These are phyloP conservation scores for Donacobius atricapilla DNA, from an alignment of 2,113 vertebrate species.

Conservation along the genomic window DNA sequence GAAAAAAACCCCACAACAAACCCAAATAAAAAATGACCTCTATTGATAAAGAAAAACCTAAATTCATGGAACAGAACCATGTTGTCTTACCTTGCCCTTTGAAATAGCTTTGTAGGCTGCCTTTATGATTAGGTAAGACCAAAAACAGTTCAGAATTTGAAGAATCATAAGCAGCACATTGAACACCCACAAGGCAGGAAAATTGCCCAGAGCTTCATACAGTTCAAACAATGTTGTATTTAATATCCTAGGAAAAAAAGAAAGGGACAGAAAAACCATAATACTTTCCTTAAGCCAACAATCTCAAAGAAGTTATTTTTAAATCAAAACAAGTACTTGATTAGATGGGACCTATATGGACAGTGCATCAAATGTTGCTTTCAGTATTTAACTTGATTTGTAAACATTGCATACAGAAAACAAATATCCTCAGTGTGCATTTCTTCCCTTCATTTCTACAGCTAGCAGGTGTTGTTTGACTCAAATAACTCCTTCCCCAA, in stretches of 20 bases:
- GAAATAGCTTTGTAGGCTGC: conserved; percentile 88
- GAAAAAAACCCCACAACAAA: neutral
- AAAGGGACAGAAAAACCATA: neutral
- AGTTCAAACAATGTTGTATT: conserved; percentile 93
- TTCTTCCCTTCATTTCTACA: neutral
- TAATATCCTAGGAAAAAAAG: conserved; percentile 83
- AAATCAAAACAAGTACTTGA: neutral
- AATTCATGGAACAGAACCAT: neutral
- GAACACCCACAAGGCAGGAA: conserved; percentile 94
- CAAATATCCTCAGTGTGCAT: neutral
- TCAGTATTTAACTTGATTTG: neutral
- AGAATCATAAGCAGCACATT: conserved; percentile 86
- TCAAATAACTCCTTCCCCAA: neutral
- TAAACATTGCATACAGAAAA: neutral
- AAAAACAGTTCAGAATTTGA: conserved; percentile 90
- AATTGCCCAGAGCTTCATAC: conserved; percentile 95
- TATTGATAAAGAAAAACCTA: neutral
- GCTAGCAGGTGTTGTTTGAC: neutral
- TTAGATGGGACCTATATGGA: neutral
- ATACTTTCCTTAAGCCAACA: neutral
- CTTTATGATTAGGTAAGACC: conserved; percentile 95
- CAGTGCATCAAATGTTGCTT: neutral
- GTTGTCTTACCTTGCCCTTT: conserved; percentile 90
- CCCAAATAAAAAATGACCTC: neutral
- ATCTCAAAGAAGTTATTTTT: neutral